These are phyloP conservation scores for Geococcyx californianus DNA, from an alignment of 2,113 vertebrate genomes.

Conservation along the genomic window DNA sequence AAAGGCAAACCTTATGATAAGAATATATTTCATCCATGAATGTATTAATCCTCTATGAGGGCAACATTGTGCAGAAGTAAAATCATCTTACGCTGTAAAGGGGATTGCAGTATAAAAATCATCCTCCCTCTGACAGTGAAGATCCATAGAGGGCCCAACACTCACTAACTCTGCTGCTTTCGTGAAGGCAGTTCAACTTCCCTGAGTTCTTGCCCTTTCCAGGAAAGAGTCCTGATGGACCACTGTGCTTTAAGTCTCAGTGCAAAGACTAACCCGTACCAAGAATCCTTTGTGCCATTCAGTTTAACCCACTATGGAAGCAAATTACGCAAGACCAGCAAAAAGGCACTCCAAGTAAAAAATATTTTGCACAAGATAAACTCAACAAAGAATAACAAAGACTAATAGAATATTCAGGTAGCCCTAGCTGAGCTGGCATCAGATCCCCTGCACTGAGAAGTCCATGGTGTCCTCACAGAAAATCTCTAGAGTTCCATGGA, in stretches of 20 bases:
- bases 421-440: not conserved
- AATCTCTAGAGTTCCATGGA: not conserved
- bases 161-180: not conserved
- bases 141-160: not conserved
- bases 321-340: not conserved
- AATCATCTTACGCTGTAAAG: not conserved
- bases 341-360: not conserved
- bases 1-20: not conserved
- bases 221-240: not conserved
- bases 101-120: not conserved
- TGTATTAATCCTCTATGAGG: not conserved
- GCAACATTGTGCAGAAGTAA: not conserved
- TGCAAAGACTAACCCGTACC: not conserved
- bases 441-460: not conserved
- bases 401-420: fast-evolving
- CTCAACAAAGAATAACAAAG: fast-evolving
- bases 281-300: not conserved
- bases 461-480: not conserved
- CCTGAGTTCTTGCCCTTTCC: not conserved
- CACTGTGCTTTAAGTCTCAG: not conserved
- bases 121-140: not conserved
- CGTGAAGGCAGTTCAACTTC: not conserved
- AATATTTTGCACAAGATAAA: fast-evolving
- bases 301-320: not conserved
- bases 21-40: not conserved